These are phyloP conservation scores for Drosophila sp. DNA, from an alignment of 1,140 invertebrate species.

Conservation along the genomic window DNA sequence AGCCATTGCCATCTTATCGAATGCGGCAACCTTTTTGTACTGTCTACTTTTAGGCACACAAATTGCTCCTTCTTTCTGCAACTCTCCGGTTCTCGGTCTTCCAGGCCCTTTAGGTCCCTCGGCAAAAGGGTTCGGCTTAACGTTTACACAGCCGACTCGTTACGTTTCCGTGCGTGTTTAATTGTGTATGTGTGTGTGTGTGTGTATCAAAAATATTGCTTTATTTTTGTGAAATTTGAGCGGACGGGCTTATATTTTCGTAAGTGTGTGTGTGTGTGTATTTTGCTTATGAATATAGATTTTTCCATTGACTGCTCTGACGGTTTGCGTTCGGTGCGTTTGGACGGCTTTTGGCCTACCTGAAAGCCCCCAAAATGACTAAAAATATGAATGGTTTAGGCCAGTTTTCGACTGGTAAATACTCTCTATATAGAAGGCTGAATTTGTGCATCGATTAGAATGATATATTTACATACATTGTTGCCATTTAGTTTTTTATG, in stretches of 20 bases:
- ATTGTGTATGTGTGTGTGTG: conserved; percentile 1
- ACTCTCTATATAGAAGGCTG: background rate
- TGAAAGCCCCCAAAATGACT: conserved; percentile 8
- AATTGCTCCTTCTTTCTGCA: conserved; percentile 45
- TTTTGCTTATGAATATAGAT: conserved; percentile 76
- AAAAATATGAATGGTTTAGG: background rate
- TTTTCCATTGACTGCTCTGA: conserved; percentile 63
- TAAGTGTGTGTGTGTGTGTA: conserved; percentile 47
- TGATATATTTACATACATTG: too few relatives aligned
- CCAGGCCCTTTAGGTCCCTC: conserved; percentile 32
- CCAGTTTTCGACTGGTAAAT: background rate
- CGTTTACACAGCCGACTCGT: conserved; percentile 67
- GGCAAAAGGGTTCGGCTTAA: conserved; percentile 35
- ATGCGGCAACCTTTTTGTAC: conserved; percentile 54
- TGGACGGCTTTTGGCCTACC: conserved; percentile 14
- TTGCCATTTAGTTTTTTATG: too few relatives aligned
- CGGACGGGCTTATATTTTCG: conserved; percentile 33
- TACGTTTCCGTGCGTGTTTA: conserved; percentile 17
- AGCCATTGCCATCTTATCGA: conserved; percentile 56
- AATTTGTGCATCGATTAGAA: too few relatives aligned
- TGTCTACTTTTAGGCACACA: conserved; percentile 54
- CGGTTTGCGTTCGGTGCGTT: conserved; percentile 40
- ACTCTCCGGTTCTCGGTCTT: background rate
- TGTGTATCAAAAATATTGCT: conserved; percentile 48
- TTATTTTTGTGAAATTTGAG: conserved; percentile 46